Percentiles rank a stretch among this genome's conserved stretches.
Conservation (phyloP, 2,888 invertebrate species). For the Kuschelorhynchus macadamiae region DNA sequence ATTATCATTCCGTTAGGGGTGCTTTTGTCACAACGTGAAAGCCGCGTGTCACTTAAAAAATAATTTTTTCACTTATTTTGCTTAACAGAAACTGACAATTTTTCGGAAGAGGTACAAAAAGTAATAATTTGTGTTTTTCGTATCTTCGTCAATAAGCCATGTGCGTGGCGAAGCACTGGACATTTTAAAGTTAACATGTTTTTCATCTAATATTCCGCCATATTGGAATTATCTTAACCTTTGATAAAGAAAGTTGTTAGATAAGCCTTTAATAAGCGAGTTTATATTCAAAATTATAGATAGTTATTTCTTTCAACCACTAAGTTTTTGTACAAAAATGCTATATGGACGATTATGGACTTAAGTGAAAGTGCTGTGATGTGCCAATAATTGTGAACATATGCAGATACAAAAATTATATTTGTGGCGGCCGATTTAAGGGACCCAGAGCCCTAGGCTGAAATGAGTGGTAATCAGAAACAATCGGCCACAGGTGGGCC, state of each 20-base stretch:
- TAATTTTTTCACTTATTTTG: conserved; percentile 65
- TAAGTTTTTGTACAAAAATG: conserved; percentile 59
- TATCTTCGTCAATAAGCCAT: conserved; percentile 25
- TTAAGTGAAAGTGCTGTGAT: conserved; percentile 62
- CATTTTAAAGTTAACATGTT: conserved; percentile 51
- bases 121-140: conserved; percentile 24
- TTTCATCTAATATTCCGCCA: conserved; percentile 69
- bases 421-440: conserved; percentile 75
- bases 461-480: conserved; percentile 78
- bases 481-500: conserved; percentile 75
- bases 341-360: conserved; percentile 55
- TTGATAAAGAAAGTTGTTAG: conserved; percentile 65
- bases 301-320: conserved; percentile 34
- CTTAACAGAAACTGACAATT: conserved; percentile 66
- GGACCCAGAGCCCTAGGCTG: conserved; percentile 74
- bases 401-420: conserved; percentile 65
- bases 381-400: conserved; percentile 65
- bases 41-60: conserved; percentile 70
- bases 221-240: conserved; percentile 69
- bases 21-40: conserved; percentile 68
- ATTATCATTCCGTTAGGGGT: conserved; percentile 63
- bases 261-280: conserved; percentile 51
- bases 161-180: conserved; percentile 53
- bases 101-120: conserved; percentile 52
- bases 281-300: conserved; percentile 22